Evolutionary conservation across 2,797 vertebrate species (phyloP), one percentile per base, ranked within the genome.

Genomic region (Melanotaenia boesemani): DNA sequence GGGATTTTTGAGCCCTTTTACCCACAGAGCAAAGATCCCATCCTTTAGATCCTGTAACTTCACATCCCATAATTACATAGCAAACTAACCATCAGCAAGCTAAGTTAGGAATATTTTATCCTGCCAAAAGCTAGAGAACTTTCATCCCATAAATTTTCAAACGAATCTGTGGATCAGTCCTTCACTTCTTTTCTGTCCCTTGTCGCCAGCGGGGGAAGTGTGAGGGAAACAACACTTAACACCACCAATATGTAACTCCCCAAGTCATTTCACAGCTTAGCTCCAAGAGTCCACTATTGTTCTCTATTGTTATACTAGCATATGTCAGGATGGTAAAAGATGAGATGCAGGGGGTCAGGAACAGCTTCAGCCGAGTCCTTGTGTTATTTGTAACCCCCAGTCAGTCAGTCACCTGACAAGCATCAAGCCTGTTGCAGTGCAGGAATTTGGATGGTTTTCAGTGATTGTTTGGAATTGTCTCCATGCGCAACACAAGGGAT

Each of bases 241-340:
- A 87, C 83, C 70, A 85, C 94, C 93, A 94, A 94, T 88, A 87
- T 90, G 70, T 72, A 18, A 63, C 79, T 74, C 84, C 80, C 68
- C 72, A 63, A 89, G 84, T 91, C 75, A 86, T 79, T 83, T 79
- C 76, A 72, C 83, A 86, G 78, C 80, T 93, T 90, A 83, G 89
- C 87, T 91, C 91, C 77, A 90, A 92, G 91, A 88, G 77, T 73
- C 83, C 76, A 13, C 86, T 73, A 88, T 95, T 93, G 92, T 94
- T 81, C 55, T 70, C 80, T 72, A 87, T 91, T 88, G 91, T 80
- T 75, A 74, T 64, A 63, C 82, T 76, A 81, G 91, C 83, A 90
- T 88, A 91, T 92, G 91, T 90, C 86, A 89, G 80, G 72, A 73
- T 80, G 60, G 72, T 88, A 74, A 87, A 86, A 83, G 52, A 39